Base-by-base conservation (phyloP, 1,140 invertebrate genomes). In the Drosophila kikkawai region DNA sequence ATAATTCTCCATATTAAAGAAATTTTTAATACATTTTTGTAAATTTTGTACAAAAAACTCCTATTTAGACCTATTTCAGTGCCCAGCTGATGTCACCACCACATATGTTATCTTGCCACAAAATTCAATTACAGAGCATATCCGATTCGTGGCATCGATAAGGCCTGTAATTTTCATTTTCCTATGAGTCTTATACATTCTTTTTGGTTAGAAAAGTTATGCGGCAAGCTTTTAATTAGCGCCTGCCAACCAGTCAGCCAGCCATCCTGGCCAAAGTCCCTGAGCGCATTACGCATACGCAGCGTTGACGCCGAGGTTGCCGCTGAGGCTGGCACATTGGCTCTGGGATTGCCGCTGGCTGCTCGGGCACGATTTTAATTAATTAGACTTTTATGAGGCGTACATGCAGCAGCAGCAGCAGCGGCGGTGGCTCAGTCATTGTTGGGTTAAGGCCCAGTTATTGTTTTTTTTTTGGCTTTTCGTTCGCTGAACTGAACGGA, bases 321-420 rank as follows among this genome's bases (percentile, higher is more conserved):
- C 39, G 48, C 69, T 41, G 55, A 53, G 45, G 69, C 60, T 60
- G 58, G 67, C 57, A 61, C 55, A 68, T 71, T 50, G 66, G 65
- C 68, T 57, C 63, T 76, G 68, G 75, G 83, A 78, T 55, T 68
- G 80, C 83, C 69, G 69, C 77, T 75, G 80, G 77, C 73, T 82
- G 50, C 48, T 68, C 69, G 85, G 78, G 84, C 84, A 87, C 84
- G 84, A 87, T 87, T 87, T 87, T 87, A 87, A 87, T 87, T 87
- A 87, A 87, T 87, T 87, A 87, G 84, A 88, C 84, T 87, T 87
- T 87, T 87, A 87, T 87, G 80, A 87, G 85, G 77, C 84, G 84
- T 88, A 75, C 84, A 87, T 87, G 85, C 80, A 76, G 67, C 65
- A 55, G 42, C 48, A 39, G 69, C 37, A 64, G 13, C 47, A 19